Base-by-base conservation (phyloP, 2,113 vertebrate species). In the Lethenteron reissneri region DNA sequence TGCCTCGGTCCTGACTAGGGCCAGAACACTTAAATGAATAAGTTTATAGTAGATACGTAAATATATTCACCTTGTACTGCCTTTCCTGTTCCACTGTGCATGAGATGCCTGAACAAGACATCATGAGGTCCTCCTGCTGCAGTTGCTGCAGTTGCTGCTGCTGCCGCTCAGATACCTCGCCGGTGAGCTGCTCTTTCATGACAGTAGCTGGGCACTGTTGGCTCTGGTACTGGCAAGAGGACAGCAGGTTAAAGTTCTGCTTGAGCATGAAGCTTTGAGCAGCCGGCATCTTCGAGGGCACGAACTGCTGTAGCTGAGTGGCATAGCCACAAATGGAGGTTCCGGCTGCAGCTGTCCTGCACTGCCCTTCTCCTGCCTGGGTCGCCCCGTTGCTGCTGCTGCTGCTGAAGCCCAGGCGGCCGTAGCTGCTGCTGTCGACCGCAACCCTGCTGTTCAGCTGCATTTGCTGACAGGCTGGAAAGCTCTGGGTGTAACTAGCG, bases 201-300 rank as follows among this genome's bases (percentile, higher is more conserved):
- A 60, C 71, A 21, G 1, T 1, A 70, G 14, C 2, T 10, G 56
- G 9, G 64, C 73, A 69, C 41, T 69, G 14, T 58, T 1, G 56
- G 57, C 56, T 0, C 0, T 8, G 10, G 5, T 4, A n/a, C 0
- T 0, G 58, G 70, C n/a, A 56, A 1, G 21, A 3, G 2, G 9
- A 1, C 62, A 3, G 71, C 0, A 0, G 3, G 6, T 70, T 72
- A 57, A 57, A 58, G 71, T 56, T 57, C 13, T 70, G 75, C 41
- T 41, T 41, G 5, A 41, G 41, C 10, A 9, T 3, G 17, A 59
- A 57, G n/a, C 0, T 58, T 59, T 17, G 11, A 59, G 73, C 74
- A 70, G 74, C 71, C 72, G 14, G 57, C 71, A 72, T 19, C 12
- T 70, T 15, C 64, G 71, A 12, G 14, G 58, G 6, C 70, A 13